Evolutionary conservation across 30 jellyfish, hydroid and myxozoan genomes (phyloP).

Genomic region (Sanderia malayensis): DNA sequence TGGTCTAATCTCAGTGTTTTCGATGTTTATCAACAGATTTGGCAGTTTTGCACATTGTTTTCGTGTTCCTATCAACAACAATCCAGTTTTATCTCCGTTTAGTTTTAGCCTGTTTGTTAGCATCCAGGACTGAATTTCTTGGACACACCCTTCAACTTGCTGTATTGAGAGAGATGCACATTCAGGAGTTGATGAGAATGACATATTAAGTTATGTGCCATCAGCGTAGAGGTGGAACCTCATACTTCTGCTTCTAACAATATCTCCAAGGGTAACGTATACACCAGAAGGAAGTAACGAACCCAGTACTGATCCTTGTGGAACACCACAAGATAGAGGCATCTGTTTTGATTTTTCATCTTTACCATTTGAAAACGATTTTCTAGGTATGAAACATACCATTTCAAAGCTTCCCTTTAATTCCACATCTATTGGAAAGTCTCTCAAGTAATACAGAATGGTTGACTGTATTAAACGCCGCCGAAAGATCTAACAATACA

Average conservation of each 20-base stretch:
- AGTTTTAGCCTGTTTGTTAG: not conserved
- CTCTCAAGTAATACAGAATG: not conserved
- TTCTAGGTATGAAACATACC: conserved; percentile 13
- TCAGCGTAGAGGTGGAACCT: not conserved
- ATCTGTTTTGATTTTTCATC: not conserved
- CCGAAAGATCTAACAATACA: not conserved
- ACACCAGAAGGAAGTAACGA: conserved; percentile 7
- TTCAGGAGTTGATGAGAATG: conserved; percentile 7
- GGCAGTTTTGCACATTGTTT: conserved; percentile 5
- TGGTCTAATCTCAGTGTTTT: not conserved
- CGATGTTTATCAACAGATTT: not conserved
- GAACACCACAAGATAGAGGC: conserved; percentile 25
- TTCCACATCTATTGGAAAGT: conserved; percentile 6
- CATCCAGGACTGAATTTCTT: conserved; percentile 1
- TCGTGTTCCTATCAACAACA: conserved; percentile 7
- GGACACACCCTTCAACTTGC: conserved; percentile 1
- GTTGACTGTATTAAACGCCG: not conserved
- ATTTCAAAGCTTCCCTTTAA: conserved; percentile 4
- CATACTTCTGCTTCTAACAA: not conserved
- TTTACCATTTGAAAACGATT: conserved; percentile 2
- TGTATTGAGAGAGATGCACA: not conserved
- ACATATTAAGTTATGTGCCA: not conserved
- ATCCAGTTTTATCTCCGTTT: not conserved
- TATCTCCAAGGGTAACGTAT: conserved; percentile 9
- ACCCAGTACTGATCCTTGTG: conserved; percentile 36